Conservation (phyloP, 2,888 invertebrate species). For the Molanna angustata region DNA sequence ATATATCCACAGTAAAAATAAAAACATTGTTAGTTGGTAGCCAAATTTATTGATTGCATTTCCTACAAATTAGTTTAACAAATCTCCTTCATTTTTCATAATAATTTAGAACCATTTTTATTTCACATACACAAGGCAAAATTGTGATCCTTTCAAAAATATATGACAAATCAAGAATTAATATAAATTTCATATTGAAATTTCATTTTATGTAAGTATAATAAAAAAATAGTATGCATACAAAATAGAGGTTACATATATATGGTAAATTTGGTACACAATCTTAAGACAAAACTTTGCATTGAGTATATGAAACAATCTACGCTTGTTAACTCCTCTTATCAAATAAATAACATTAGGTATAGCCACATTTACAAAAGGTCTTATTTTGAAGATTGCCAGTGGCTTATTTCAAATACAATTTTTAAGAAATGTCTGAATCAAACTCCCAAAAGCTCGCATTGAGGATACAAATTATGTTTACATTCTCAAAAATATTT, state of each 20-base stretch:
- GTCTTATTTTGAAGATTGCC: not conserved
- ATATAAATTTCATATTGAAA: too few relatives aligned
- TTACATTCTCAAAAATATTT: too few relatives aligned
- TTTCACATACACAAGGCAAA: constrained; percentile 23
- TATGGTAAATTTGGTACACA: not conserved
- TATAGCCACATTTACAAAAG: constrained; percentile 14
- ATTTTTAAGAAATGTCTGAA: too few relatives aligned
- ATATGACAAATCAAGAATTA: too few relatives aligned
- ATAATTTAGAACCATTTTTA: constrained; percentile 15
- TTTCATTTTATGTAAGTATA: too few relatives aligned
- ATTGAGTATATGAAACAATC: constrained; percentile 16
- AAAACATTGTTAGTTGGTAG: constrained; percentile 11
- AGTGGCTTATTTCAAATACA: not conserved
- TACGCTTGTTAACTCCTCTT: constrained; percentile 14
- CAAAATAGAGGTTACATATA: too few relatives aligned
- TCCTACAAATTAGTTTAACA: constrained; percentile 22
- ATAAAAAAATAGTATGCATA: too few relatives aligned
- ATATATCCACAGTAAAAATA: not conserved
- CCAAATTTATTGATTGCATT: constrained; percentile 21
- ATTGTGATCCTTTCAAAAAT: too few relatives aligned
- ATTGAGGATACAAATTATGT: too few relatives aligned
- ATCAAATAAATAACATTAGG: constrained; percentile 23
- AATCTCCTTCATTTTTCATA: constrained; percentile 14
- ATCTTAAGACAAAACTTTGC: constrained; percentile 13
- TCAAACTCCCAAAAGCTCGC: too few relatives aligned